Conservation (phyloP, 1,140 invertebrate species). For the Drosophila nigrodunni region DNA sequence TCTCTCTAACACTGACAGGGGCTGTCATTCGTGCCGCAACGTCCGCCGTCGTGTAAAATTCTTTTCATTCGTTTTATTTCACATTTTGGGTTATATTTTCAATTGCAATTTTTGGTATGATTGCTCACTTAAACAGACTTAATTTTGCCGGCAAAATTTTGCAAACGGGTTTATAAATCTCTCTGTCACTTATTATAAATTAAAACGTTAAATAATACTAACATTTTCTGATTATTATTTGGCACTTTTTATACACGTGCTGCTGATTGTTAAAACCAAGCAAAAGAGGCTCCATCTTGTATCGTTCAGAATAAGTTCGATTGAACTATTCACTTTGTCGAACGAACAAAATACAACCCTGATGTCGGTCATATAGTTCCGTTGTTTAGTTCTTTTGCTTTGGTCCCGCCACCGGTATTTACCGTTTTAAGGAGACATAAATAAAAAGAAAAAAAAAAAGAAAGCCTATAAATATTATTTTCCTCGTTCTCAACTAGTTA, state of each 20-base stretch:
- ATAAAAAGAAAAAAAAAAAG: too few species aligned
- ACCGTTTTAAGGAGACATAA: too few species aligned
- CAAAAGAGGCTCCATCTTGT: slow-evolving; percentile 80
- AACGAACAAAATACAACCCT: too few species aligned
- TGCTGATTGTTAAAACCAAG: slow-evolving; percentile 84
- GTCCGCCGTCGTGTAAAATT: slow-evolving; percentile 60
- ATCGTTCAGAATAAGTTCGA: background rate
- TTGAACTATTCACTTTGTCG: too few species aligned
- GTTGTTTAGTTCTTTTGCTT: too few species aligned
- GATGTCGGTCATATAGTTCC: too few species aligned
- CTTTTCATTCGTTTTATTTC: slow-evolving; percentile 59
- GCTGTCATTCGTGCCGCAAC: slow-evolving; percentile 64
- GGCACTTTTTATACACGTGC: slow-evolving; percentile 85
- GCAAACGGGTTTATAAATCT: slow-evolving; percentile 2
- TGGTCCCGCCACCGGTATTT: too few species aligned
- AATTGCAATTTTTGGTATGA: slow-evolving; percentile 43
- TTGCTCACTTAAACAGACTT: slow-evolving; percentile 38
- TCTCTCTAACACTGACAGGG: slow-evolving; percentile 42
- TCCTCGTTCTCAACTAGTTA: too few species aligned
- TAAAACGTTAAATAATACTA: slow-evolving; percentile 72
- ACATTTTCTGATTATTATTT: slow-evolving; percentile 84
- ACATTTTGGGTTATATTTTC: slow-evolving; percentile 57
- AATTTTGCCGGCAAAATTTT: slow-evolving; percentile 20
- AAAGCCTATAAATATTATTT: too few species aligned
- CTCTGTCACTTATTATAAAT: slow-evolving; percentile 41